These are phyloP conservation scores for Typhlichthys eigenmanni DNA, from an alignment of 2,797 vertebrate species.

Conservation along the genomic window DNA sequence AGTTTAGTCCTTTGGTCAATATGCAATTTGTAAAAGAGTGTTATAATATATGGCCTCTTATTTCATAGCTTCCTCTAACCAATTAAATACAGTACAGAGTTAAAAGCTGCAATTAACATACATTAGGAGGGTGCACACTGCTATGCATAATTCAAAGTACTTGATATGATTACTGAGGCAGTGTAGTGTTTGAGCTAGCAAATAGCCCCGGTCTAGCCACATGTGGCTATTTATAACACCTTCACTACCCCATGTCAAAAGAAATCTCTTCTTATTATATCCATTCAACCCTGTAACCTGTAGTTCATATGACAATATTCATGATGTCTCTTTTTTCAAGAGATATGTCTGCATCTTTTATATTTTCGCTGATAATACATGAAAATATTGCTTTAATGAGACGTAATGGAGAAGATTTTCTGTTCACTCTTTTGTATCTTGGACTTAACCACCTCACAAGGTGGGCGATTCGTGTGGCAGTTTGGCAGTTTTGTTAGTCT, in stretches of 20 bases:
- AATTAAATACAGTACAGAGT: constrained; percentile 46
- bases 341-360: constrained; percentile 62
- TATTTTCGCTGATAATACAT: constrained; percentile 63
- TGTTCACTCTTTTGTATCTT: constrained; percentile 62
- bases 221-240: constrained; percentile 37
- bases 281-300: constrained; percentile 35
- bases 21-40: no score
- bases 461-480: constrained; percentile 62
- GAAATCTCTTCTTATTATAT: constrained; percentile 52
- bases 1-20: no score
- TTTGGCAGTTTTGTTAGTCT: constrained; percentile 20
- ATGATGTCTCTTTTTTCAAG: constrained; percentile 49
- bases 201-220: constrained; percentile 49
- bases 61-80: constrained; percentile 27
- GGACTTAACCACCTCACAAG: constrained; percentile 62
- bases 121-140: constrained; percentile 53
- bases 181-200: constrained; percentile 59
- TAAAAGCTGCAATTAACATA: constrained; percentile 69
- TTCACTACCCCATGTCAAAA: constrained; percentile 51
- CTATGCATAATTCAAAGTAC: constrained; percentile 58
- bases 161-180: constrained; percentile 60
- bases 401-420: constrained; percentile 51
- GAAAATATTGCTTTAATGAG: constrained; percentile 58
- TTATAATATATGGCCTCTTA: no score
- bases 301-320: constrained; percentile 51